These are phyloP conservation scores for Mixornis gularis DNA, from an alignment of 2,113 vertebrate genomes.

Conservation along the genomic window DNA sequence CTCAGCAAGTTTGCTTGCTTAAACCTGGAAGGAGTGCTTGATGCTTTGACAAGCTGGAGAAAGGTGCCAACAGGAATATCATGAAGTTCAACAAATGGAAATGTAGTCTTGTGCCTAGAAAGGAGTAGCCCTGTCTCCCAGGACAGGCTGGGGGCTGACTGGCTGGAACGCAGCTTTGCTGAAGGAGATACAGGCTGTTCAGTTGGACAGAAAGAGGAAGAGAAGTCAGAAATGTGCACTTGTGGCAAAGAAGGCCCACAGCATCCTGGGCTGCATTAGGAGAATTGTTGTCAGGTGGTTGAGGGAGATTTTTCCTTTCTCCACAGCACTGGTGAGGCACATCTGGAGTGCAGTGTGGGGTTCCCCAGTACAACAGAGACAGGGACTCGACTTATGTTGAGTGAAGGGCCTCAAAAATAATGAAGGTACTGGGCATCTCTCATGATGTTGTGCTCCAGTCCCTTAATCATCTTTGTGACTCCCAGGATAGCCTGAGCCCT, in stretches of 20 bases:
- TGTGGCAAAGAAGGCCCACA: background rate
- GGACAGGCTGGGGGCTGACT: background rate
- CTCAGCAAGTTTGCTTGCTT: background rate
- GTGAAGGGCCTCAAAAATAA: background rate
- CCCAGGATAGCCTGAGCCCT: background rate
- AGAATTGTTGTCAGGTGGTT: background rate
- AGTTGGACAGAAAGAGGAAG: background rate
- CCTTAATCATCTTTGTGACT: background rate
- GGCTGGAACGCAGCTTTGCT: background rate
- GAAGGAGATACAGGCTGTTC: background rate
- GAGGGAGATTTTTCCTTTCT: background rate
- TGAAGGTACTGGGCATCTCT: background rate
- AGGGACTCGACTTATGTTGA: background rate
- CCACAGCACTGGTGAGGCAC: background rate
- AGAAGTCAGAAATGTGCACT: background rate
- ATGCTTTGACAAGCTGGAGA: background rate
- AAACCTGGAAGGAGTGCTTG: background rate
- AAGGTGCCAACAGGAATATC: background rate
- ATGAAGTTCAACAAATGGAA: background rate
- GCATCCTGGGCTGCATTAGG: background rate
- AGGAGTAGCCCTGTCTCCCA: background rate
- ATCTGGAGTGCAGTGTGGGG: background rate
- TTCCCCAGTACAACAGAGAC: background rate
- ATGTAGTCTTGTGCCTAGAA: background rate
- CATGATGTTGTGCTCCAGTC: background rate